phyloP scores from a whole-genome alignment of 2,797 vertebrate genomes.

The Carcharodon carcharias region DNA sequence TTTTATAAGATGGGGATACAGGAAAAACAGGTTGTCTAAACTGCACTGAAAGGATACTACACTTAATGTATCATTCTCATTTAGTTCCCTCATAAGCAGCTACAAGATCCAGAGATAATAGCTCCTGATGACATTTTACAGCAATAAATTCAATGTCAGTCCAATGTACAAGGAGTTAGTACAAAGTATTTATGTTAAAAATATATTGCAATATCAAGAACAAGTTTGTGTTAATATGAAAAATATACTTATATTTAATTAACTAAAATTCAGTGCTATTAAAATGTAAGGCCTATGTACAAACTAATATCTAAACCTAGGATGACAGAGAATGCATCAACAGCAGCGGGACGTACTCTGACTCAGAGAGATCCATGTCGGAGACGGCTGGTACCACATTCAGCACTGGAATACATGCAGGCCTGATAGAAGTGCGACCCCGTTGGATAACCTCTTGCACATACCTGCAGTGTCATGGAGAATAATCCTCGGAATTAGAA shows the following conservation, averaged over 20 bases:
- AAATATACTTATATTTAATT: not conserved
- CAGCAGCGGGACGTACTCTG: conserved; percentile 64
- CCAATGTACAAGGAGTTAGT: not conserved
- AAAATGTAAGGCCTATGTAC: not conserved
- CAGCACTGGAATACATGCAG: conserved; percentile 61
- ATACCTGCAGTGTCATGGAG: conserved; percentile 62
- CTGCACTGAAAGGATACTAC: not conserved
- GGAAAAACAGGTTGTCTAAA: not conserved
- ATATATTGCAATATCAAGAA: not conserved
- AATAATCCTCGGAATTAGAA: conserved; percentile 62
- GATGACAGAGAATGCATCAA: conserved; percentile 39
- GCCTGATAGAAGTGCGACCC: conserved; percentile 63
- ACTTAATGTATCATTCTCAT: not conserved
- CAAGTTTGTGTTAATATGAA: not conserved
- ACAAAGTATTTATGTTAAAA: not conserved
- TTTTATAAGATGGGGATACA: not conserved
- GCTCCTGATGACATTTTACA: not conserved
- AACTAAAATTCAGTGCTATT: not conserved
- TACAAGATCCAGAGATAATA: not conserved
- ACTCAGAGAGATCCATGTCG: conserved; percentile 72
- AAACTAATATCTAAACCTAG: conserved; percentile 36
- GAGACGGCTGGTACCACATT: conserved; percentile 72
- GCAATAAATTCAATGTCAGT: not conserved
- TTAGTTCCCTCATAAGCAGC: not conserved
- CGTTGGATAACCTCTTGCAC: conserved; percentile 84